A percentile compares a stretch with the other conserved stretches of the same genome.
phyloP scores from a whole-genome alignment of 2,888 invertebrate genomes.

The Mesorhabditis belari region DNA sequence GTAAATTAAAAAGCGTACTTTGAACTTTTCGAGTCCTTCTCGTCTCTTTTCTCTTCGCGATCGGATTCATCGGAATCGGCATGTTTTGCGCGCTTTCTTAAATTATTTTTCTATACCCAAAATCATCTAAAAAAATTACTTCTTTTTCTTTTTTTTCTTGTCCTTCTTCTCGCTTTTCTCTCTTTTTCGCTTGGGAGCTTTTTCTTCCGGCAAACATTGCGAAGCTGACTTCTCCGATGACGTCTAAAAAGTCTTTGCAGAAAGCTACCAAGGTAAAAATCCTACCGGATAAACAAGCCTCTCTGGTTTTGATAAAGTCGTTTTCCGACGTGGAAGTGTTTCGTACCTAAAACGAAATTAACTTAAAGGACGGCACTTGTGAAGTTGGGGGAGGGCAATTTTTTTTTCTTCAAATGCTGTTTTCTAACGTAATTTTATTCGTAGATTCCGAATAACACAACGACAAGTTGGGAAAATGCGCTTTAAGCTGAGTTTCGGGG shows the following conservation, averaged over 20 bases:
- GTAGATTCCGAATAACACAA: too few species aligned
- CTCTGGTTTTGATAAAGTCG: background rate
- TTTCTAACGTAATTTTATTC: too few species aligned
- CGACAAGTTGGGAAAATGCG: too few species aligned
- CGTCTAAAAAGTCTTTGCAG: background rate
- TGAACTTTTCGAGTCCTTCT: too few species aligned
- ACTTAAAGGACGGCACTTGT: too few species aligned
- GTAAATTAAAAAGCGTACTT: too few species aligned
- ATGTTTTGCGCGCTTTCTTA: slow-evolving; percentile 2
- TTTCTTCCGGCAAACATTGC: too few species aligned
- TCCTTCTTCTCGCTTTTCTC: slow-evolving; percentile 15
- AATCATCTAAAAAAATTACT: slow-evolving; percentile 36
- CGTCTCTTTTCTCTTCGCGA: too few species aligned
- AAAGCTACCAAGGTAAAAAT: background rate
- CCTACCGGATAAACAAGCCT: background rate
- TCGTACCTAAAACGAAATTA: background rate
- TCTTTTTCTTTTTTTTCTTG: slow-evolving; percentile 33
- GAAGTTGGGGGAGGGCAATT: too few species aligned
- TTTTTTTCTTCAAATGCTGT: too few species aligned
- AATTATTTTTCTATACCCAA: slow-evolving; percentile 40
- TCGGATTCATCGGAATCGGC: background rate
- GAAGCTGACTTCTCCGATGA: background rate
- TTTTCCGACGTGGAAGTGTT: background rate
- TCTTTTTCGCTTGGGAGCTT: background rate
- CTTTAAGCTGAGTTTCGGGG: too few species aligned